A percentile compares a stretch with the other conserved stretches of the same genome.
Conservation (phyloP, 2,113 vertebrate species). For the Thymallus thymallus region DNA sequence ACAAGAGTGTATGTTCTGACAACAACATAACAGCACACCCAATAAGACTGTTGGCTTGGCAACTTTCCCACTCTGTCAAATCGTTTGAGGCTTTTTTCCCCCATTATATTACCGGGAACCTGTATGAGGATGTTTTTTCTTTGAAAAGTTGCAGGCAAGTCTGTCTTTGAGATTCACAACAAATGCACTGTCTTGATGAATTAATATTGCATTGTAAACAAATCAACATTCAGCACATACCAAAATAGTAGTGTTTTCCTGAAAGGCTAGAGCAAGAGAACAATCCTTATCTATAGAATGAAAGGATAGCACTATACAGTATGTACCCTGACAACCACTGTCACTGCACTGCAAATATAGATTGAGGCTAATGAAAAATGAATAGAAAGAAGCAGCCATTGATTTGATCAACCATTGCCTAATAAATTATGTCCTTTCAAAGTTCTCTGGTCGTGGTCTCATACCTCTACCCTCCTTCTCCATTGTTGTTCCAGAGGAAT, state of each 20-base stretch:
- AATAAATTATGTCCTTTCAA: not conserved
- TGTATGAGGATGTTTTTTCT: not conserved
- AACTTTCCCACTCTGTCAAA: not conserved
- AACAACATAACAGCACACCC: not conserved
- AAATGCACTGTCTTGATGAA: not conserved
- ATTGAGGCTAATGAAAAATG: not conserved
- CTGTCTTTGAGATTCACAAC: not conserved
- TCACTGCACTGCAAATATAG: not conserved
- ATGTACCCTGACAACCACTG: not conserved
- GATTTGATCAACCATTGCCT: not conserved
- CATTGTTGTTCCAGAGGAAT: conserved; percentile 23
- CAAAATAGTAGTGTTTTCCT: not conserved
- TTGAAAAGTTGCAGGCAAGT: not conserved
- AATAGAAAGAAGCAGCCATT: not conserved
- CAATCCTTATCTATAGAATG: not conserved
- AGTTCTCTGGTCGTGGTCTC: not conserved
- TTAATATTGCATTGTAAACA: not conserved
- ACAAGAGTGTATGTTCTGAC: not conserved
- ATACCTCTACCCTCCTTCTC: not conserved
- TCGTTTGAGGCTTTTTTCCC: not conserved
- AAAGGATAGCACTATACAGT: not conserved
- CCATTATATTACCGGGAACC: not conserved
- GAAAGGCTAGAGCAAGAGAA: not conserved
- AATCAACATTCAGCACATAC: not conserved
- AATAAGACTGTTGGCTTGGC: not conserved